A percentile compares a stretch with the other conserved stretches of the same genome.
Conservation (phyloP, 2,888 invertebrate genomes). For the Didymodactylos carnosus region DNA sequence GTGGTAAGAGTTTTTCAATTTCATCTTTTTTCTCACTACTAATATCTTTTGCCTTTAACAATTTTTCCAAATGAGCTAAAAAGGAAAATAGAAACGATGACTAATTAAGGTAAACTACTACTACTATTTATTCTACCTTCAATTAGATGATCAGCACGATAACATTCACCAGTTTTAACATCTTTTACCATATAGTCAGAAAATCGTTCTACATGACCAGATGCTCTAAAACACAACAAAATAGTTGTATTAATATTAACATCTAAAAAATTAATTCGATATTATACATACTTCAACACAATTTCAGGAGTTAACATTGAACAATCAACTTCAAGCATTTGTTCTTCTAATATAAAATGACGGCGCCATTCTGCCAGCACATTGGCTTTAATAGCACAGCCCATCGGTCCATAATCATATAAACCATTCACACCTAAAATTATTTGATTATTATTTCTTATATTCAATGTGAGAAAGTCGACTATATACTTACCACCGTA, state of each 20-base stretch:
- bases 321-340: constrained; percentile 95
- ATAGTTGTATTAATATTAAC: neutral
- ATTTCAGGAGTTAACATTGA: constrained; percentile 89
- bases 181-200: constrained; percentile 99
- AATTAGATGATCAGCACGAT: constrained; percentile 85
- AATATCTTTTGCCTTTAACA: constrained; percentile 55
- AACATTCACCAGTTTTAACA: constrained; percentile 80
- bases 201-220: constrained; percentile 94
- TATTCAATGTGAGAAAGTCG: neutral
- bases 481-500: constrained; percentile 69
- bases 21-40: constrained; percentile 49
- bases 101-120: neutral
- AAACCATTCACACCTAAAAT: constrained; percentile 53
- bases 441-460: too few species aligned
- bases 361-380: constrained; percentile 77
- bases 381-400: constrained; percentile 88
- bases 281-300: constrained; percentile 53
- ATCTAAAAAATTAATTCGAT: constrained; percentile 15
- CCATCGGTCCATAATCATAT: constrained; percentile 98
- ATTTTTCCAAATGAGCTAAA: constrained; percentile 59
- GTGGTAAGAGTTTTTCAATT: constrained; percentile 51
- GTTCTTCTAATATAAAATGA: constrained; percentile 85
- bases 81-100: constrained; percentile 10
- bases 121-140: constrained; percentile 41
- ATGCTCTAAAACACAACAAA: constrained; percentile 48